Evolutionary conservation across 2,888 invertebrate genomes (phyloP).

Genomic region (Ichneumon xanthorius): DNA sequence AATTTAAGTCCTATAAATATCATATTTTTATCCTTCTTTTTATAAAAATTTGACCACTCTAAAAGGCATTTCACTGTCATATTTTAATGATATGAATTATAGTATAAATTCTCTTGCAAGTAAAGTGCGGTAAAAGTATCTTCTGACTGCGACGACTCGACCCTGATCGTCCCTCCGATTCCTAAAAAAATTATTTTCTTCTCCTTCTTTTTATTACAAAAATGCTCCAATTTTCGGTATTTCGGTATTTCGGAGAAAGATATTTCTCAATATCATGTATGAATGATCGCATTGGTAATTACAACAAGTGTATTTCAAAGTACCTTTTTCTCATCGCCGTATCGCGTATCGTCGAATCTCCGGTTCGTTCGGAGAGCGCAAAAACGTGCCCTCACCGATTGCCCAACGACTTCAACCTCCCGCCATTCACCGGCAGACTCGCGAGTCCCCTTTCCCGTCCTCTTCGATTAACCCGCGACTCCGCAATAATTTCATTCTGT

Average conservation of each 20-base stretch:
- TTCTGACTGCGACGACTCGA: too few species aligned
- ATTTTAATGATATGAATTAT: too few species aligned
- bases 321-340: background rate
- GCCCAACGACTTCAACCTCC: slow-evolving; percentile 20
- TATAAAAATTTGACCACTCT: background rate
- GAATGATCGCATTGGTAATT: background rate
- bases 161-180: too few species aligned
- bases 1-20: too few species aligned
- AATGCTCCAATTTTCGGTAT: too few species aligned
- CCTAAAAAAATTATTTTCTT: too few species aligned
- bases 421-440: background rate
- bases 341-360: background rate
- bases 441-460: background rate
- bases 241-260: too few species aligned
- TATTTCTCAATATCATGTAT: too few species aligned
- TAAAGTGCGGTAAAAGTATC: too few species aligned
- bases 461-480: slow-evolving; percentile 20
- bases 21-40: background rate
- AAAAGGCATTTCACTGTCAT: too few species aligned
- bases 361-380: background rate
- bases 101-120: too few species aligned
- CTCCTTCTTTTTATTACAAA: too few species aligned
- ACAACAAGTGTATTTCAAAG: background rate
- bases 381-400: slow-evolving; percentile 22
- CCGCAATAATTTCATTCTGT: slow-evolving; percentile 20